phyloP scores from a whole-genome alignment of 2,113 vertebrate genomes.

The Synodontis membranacea region DNA sequence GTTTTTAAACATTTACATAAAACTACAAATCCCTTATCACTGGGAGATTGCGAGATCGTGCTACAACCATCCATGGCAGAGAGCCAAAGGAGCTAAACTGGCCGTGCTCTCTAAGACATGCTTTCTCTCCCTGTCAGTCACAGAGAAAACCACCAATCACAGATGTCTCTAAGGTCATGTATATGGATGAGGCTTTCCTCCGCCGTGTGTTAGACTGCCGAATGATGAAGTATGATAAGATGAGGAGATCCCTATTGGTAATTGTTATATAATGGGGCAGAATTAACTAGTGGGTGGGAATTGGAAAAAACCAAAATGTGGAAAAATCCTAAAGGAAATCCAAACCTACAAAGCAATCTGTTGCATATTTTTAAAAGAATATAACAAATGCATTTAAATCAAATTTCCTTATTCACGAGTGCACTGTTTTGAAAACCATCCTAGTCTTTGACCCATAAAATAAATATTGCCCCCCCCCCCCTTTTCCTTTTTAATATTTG shows the following conservation, averaged over 20 bases:
- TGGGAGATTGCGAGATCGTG: neutral
- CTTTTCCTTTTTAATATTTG: neutral
- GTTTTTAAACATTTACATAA: neutral
- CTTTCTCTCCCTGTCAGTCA: neutral
- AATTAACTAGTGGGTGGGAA: neutral
- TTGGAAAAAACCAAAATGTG: neutral
- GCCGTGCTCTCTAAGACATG: neutral
- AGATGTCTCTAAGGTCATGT: neutral
- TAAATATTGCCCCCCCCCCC: conserved; percentile 1
- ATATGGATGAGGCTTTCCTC: neutral
- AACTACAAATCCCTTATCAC: neutral
- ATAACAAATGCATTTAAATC: neutral
- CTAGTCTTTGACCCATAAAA: neutral
- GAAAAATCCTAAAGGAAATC: neutral
- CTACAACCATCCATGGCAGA: neutral
- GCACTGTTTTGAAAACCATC: neutral
- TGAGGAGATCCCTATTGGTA: neutral
- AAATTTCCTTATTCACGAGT: neutral
- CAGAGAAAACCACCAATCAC: neutral
- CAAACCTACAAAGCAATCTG: neutral
- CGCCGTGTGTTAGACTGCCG: neutral
- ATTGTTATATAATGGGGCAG: neutral
- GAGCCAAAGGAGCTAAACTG: neutral
- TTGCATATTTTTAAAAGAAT: neutral
- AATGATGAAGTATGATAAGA: neutral